Percentiles rank a stretch among this genome's conserved stretches.
phyloP scores from a whole-genome alignment of 2,113 vertebrate species.

The Symphodus melops region DNA sequence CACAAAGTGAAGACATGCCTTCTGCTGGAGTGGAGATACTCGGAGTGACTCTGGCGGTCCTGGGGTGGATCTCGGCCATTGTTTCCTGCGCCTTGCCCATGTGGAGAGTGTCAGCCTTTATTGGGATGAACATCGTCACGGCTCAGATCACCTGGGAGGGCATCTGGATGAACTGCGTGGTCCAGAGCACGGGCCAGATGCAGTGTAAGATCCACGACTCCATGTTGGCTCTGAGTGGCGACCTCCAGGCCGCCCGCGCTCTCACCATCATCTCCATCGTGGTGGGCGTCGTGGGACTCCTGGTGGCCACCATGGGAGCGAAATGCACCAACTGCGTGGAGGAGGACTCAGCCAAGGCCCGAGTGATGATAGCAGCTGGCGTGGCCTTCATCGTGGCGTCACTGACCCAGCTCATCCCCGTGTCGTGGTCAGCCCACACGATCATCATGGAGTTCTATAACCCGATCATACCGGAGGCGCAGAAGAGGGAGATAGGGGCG shows the following conservation, averaged over 20 bases:
- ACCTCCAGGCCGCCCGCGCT: conserved; percentile 92
- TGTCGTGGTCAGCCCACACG: conserved; percentile 92
- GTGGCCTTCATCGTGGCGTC: conserved; percentile 86
- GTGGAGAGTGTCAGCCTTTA: conserved; percentile 93
- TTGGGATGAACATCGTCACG: conserved; percentile 91
- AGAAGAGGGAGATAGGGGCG: conserved; percentile 91
- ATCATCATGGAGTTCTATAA: conserved; percentile 92
- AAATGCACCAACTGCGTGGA: conserved; percentile 95
- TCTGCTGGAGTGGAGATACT: conserved; percentile 91
- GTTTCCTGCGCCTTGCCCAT: conserved; percentile 89
- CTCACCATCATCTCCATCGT: conserved; percentile 90
- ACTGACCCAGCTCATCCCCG: conserved; percentile 88
- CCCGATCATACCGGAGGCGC: conserved; percentile 71
- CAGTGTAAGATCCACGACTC: conserved; percentile 91
- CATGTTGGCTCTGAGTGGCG: conserved; percentile 87
- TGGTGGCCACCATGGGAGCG: conserved; percentile 89
- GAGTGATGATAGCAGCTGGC: conserved; percentile 89
- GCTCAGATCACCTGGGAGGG: conserved; percentile 90
- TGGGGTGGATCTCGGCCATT: conserved; percentile 89
- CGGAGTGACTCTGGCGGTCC: conserved; percentile 83
- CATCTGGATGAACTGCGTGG: conserved; percentile 92
- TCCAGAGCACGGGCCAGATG: conserved; percentile 90
- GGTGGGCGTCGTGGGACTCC: conserved; percentile 85
- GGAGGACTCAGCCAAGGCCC: conserved; percentile 88
- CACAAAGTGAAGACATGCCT: conserved; percentile 70